phyloP scores from a whole-genome alignment of 2,113 vertebrate genomes.

The Eolophus roseicapilla region DNA sequence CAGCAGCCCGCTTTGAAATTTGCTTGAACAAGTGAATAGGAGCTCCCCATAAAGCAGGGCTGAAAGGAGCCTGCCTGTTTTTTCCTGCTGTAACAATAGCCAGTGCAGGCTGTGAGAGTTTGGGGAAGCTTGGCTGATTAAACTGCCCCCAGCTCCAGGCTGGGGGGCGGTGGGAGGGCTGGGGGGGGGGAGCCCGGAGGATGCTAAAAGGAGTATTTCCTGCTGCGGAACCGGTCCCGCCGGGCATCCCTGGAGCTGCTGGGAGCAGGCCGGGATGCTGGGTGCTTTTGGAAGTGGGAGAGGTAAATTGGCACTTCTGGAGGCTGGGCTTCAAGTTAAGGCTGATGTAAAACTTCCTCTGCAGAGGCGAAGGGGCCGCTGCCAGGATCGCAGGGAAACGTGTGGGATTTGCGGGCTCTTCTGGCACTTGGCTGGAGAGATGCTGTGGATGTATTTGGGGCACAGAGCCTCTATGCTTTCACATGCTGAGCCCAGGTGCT shows the following conservation, averaged over 20 bases:
- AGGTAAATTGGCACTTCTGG: neutral
- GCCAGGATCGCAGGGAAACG: rapidly evolving
- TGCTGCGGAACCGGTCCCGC: neutral
- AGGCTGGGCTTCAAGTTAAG: neutral
- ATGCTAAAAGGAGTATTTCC: neutral
- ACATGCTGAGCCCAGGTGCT: neutral
- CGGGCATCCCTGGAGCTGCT: neutral
- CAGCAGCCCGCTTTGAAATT: constrained; percentile 92
- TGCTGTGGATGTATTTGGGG: neutral
- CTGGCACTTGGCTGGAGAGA: neutral
- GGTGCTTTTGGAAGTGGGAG: neutral
- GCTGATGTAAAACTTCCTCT: neutral
- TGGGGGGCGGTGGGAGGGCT: neutral
- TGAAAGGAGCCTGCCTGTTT: constrained; percentile 82
- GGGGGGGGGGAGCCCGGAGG: neutral
- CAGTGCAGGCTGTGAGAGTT: constrained; percentile 66
- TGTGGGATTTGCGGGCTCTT: neutral
- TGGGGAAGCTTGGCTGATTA: constrained; percentile 74
- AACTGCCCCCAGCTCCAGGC: constrained; percentile 69
- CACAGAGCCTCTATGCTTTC: neutral
- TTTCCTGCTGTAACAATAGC: constrained; percentile 81
- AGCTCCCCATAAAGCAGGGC: constrained; percentile 84
- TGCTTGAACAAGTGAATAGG: constrained; percentile 90
- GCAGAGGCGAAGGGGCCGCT: neutral
- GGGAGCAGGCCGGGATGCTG: neutral